Evolutionary conservation across 2,113 vertebrate genomes (phyloP).

Genomic region (Epinephelus cyanopodus): DNA sequence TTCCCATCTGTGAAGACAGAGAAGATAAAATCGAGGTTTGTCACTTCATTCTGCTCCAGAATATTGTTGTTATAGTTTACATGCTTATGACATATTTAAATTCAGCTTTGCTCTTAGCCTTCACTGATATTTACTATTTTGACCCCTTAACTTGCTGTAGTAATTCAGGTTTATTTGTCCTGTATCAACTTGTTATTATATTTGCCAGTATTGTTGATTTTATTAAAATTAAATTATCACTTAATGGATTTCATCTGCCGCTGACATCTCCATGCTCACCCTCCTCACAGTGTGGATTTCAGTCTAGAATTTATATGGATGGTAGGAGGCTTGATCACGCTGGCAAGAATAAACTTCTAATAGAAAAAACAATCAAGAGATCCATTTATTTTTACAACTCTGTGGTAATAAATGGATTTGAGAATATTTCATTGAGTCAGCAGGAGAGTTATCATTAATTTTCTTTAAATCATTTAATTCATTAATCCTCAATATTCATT

Average conservation of each 20-base stretch:
- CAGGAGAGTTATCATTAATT: neutral
- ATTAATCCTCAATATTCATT: neutral
- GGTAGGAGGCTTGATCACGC: neutral
- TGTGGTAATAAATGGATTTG: neutral
- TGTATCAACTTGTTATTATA: neutral
- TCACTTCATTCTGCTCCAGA: conserved; percentile 1
- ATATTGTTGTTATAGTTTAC: neutral
- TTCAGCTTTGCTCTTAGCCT: neutral
- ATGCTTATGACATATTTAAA: neutral
- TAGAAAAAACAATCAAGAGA: neutral
- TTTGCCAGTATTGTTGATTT: neutral
- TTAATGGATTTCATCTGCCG: neutral
- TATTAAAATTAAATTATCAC: neutral
- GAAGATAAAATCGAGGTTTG: conserved; percentile 93
- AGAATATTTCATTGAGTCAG: neutral
- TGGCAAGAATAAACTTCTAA: too few relatives aligned
- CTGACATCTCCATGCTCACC: too few relatives aligned
- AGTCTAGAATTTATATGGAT: neutral
- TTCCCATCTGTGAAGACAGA: conserved; percentile 89
- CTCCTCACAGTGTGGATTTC: too few relatives aligned
- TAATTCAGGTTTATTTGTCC: neutral
- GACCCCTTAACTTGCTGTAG: neutral
- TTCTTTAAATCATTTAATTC: neutral
- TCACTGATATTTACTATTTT: neutral
- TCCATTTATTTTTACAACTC: neutral